phyloP scores from a whole-genome alignment of 2,113 vertebrate species.

The Muntiacus reevesi region DNA sequence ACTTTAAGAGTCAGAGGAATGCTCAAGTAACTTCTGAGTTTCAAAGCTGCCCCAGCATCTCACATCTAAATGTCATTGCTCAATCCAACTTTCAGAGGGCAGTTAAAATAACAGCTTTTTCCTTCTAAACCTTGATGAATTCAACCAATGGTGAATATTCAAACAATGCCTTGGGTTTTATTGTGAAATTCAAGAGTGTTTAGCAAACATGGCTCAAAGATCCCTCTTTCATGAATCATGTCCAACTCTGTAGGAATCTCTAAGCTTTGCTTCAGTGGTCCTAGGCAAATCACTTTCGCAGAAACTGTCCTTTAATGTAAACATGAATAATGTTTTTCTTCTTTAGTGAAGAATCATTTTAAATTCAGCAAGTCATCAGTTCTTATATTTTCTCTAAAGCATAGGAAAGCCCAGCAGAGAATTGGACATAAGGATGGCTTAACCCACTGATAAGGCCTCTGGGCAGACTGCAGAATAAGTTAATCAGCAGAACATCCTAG shows the following conservation, averaged over 20 bases:
- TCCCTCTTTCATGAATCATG: neutral
- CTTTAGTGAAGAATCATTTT: neutral
- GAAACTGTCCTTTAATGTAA: neutral
- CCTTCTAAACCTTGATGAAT: neutral
- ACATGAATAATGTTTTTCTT: neutral
- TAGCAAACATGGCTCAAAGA: neutral
- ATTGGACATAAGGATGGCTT: neutral
- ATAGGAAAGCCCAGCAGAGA: neutral
- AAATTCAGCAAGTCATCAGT: neutral
- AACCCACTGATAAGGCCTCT: neutral
- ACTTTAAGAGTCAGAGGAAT: neutral
- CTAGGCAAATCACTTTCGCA: neutral
- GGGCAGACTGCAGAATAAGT: neutral
- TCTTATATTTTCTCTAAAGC: neutral
- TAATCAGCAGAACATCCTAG: neutral
- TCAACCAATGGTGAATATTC: neutral
- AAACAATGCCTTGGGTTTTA: neutral
- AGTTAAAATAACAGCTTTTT: neutral
- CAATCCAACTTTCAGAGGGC: neutral
- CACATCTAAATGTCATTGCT: neutral
- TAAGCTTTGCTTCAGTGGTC: neutral
- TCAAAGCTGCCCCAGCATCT: neutral
- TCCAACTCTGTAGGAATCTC: neutral
- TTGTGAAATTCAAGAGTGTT: neutral
- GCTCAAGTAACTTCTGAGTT: neutral